Conservation (phyloP, 2,888 invertebrate species). For the Drosophila nigritarsus region DNA sequence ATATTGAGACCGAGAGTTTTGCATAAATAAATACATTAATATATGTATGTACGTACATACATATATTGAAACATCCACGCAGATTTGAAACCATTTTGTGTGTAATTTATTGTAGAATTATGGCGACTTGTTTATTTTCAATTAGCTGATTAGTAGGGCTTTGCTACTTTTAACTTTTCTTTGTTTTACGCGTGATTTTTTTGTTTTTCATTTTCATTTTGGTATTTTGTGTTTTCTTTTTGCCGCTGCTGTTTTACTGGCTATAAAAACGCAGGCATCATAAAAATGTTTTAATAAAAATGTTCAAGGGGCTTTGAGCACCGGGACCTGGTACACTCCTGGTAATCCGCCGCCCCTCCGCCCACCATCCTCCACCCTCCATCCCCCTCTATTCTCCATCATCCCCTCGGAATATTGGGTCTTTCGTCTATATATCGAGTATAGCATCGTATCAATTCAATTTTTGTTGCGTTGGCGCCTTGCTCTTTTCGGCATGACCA, state of each 20-base stretch:
- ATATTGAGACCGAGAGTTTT: not conserved
- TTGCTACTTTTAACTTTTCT: conserved; percentile 21
- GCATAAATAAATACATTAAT: not conserved
- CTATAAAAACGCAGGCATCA: conserved; percentile 66
- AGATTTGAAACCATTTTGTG: not conserved
- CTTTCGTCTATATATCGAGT: conserved; percentile 2
- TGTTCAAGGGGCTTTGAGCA: conserved; percentile 13
- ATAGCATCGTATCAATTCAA: conserved; percentile 26
- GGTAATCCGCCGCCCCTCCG: not conserved
- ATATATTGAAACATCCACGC: not conserved
- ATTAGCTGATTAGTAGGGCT: conserved; percentile 14
- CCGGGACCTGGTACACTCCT: conserved; percentile 6
- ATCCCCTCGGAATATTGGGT: conserved; percentile 15
- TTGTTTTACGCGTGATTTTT: conserved; percentile 37
- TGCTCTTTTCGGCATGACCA: conserved; percentile 67
- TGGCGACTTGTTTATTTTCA: conserved; percentile 13
- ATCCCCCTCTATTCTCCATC: not conserved
- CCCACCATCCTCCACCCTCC: not conserved
- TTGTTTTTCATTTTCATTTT: conserved; percentile 26
- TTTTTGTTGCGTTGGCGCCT: conserved; percentile 63
- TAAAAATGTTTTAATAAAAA: conserved; percentile 74
- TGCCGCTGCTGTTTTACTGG: conserved; percentile 50
- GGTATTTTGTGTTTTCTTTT: conserved; percentile 18
- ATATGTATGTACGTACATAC: not conserved
- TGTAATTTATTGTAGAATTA: not conserved